These are phyloP conservation scores for Craterocephalus amniculus DNA, from an alignment of 2,797 vertebrate genomes.

Conservation along the genomic window DNA sequence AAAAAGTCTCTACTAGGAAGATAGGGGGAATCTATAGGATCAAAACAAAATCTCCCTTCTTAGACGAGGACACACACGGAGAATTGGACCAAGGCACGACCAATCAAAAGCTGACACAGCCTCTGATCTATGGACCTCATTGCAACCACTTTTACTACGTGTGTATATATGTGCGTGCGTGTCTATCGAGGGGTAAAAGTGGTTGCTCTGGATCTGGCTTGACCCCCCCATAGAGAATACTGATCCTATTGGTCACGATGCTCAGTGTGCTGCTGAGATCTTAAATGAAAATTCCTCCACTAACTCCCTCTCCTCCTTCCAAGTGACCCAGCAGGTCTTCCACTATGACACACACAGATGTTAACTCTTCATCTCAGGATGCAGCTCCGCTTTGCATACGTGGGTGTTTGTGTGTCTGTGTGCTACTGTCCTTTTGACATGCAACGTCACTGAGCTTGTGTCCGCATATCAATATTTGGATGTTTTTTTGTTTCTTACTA, in stretches of 20 bases:
- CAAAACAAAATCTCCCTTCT: conserved; percentile 54
- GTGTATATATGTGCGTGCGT: conserved; percentile 29
- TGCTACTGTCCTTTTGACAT: conserved; percentile 45
- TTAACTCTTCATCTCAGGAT: conserved; percentile 58
- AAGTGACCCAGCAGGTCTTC: conserved; percentile 69
- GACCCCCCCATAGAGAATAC: conserved; percentile 68
- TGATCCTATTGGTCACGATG: conserved; percentile 79
- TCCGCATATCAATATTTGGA: conserved; percentile 37
- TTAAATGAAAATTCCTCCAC: conserved; percentile 81
- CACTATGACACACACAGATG: conserved; percentile 56
- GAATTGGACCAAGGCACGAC: conserved; percentile 56
- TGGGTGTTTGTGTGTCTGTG: conserved; percentile 19
- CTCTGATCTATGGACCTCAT: conserved; percentile 60
- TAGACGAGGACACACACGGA: conserved; percentile 61
- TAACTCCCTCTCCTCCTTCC: conserved; percentile 64
- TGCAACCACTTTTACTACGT: conserved; percentile 38
- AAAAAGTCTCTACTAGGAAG: conserved; percentile 74
- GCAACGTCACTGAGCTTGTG: conserved; percentile 40
- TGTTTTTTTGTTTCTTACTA: conserved; percentile 13
- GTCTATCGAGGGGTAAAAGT: conserved; percentile 45
- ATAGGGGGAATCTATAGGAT: conserved; percentile 71
- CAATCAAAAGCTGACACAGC: conserved; percentile 64
- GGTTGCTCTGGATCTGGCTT: conserved; percentile 64
- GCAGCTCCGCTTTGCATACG: conserved; percentile 47
- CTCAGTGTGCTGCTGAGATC: conserved; percentile 72